Conservation (phyloP, 2,113 vertebrate species). For the Phoxinus phoxinus region DNA sequence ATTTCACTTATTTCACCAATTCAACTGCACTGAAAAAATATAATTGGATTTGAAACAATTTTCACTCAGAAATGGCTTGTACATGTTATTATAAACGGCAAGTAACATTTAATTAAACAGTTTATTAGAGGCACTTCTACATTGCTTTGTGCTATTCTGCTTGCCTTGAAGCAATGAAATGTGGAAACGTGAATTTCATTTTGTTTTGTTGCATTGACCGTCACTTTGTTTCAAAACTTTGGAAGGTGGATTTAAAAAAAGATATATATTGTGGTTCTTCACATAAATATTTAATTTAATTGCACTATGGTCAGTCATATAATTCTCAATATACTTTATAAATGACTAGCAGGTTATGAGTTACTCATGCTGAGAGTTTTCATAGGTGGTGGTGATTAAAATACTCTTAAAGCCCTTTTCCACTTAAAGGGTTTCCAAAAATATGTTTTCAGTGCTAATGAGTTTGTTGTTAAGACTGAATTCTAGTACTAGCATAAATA, state of each 20-base stretch:
- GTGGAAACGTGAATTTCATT: not conserved
- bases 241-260: not conserved
- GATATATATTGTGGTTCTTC: not conserved
- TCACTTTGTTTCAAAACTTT: not conserved
- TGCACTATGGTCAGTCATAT: not conserved
- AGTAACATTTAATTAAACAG: too few relatives aligned
- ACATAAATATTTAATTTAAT: not conserved
- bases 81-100: too few relatives aligned
- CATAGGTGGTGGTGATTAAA: not conserved
- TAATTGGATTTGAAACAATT: too few relatives aligned
- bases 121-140: not conserved
- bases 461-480: constrained; percentile 20
- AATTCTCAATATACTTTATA: not conserved
- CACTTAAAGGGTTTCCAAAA: not conserved
- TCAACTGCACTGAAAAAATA: not conserved
- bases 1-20: not conserved
- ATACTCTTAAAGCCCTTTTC: not conserved
- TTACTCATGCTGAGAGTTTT: not conserved
- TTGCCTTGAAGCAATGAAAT: not conserved
- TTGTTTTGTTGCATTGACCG: not conserved
- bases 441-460: not conserved
- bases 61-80: too few relatives aligned
- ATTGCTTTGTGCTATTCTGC: not conserved
- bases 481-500: constrained; percentile 5
- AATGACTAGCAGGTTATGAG: not conserved